Evolutionary conservation across 2,797 vertebrate species (phyloP).

Genomic region (Myotis vivesi): DNA sequence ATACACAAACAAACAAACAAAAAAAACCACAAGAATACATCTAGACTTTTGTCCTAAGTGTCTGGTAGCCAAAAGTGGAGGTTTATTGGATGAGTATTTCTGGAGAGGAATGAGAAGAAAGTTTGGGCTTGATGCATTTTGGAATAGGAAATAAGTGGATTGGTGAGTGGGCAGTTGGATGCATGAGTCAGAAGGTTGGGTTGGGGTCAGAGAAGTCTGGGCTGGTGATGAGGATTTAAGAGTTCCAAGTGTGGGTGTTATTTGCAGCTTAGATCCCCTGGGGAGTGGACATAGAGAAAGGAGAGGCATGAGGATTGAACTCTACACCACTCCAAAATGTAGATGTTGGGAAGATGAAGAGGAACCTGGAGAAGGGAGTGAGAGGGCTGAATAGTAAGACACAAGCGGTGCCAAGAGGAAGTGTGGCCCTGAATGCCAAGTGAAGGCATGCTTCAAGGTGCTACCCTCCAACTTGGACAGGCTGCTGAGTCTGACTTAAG

Average conservation of each 20-base stretch:
- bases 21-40: neutral
- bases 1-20: no score
- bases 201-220: fast-evolving
- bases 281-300: neutral
- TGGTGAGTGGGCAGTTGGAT: neutral
- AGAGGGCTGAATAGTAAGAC: neutral
- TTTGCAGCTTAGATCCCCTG: neutral
- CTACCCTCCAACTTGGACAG: neutral
- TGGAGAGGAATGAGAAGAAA: neutral
- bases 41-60: neutral
- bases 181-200: neutral
- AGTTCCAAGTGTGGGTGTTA: neutral
- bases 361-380: neutral
- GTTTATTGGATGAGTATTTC: no score
- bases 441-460: neutral
- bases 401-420: neutral
- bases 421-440: neutral
- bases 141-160: neutral
- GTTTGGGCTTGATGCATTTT: neutral
- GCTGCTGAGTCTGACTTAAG: neutral
- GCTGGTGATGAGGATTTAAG: neutral
- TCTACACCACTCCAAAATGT: neutral
- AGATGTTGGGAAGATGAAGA: neutral
- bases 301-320: neutral
- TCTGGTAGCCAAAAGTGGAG: neutral